Conservation (phyloP, 2,888 invertebrate species). For the Cheilosia soror region DNA sequence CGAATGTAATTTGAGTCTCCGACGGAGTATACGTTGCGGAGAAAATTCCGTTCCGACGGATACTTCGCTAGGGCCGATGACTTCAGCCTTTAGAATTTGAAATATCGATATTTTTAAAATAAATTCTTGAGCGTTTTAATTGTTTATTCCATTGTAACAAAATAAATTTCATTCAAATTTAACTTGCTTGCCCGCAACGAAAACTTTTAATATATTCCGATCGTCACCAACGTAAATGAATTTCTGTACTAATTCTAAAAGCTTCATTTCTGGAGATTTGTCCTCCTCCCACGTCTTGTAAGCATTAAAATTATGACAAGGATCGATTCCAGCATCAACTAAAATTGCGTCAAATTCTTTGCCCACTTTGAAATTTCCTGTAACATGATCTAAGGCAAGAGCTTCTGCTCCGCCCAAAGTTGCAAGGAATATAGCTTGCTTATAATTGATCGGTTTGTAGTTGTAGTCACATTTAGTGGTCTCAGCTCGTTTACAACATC, state of each 20-base stretch:
- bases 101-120: too few relatives aligned
- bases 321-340: conserved; percentile 87
- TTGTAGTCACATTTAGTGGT: conserved; percentile 76
- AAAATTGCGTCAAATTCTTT: conserved; percentile 95
- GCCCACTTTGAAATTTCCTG: conserved; percentile 91
- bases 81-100: background rate
- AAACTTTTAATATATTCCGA: conserved; percentile 91
- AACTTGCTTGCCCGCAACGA: conserved; percentile 88
- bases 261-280: conserved; percentile 82
- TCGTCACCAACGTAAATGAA: conserved; percentile 93
- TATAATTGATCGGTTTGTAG: conserved; percentile 86
- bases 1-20: too few relatives aligned
- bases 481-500: conserved; percentile 45
- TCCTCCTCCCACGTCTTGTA: conserved; percentile 75
- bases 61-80: too few relatives aligned
- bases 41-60: too few relatives aligned
- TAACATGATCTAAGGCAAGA: conserved; percentile 88
- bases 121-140: too few relatives aligned
- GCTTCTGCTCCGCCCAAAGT: conserved; percentile 95
- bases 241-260: conserved; percentile 88
- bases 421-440: conserved; percentile 92
- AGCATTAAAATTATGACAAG: conserved; percentile 84
- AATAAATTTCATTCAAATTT: conserved; percentile 76
- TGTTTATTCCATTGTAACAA: background rate
- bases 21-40: too few relatives aligned